These are phyloP conservation scores for Enteromius afrohamiltoni DNA, from an alignment of 2,797 vertebrate species.

Conservation along the genomic window DNA sequence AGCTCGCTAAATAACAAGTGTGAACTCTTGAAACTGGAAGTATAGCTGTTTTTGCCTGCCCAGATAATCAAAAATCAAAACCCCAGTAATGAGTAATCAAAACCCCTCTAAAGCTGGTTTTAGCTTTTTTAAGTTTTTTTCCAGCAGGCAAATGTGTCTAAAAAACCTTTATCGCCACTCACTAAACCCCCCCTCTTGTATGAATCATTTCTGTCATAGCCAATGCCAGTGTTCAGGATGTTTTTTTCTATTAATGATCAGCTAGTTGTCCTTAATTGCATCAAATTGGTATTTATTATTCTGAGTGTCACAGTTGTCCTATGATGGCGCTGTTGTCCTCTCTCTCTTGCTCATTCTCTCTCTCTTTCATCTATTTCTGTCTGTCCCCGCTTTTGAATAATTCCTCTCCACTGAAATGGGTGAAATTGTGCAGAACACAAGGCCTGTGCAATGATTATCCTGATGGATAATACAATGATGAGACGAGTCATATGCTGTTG, in stretches of 20 bases:
- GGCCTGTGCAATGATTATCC: conserved; percentile 61
- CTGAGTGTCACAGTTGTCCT: conserved; percentile 22
- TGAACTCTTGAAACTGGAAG: too few species aligned
- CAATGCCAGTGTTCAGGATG: not conserved
- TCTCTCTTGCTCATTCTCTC: not conserved
- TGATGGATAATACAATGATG: conserved; percentile 69
- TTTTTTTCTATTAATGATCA: not conserved
- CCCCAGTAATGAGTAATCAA: too few species aligned
- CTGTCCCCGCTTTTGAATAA: conserved; percentile 32
- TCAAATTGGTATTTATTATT: not conserved
- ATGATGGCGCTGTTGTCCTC: conserved; percentile 47
- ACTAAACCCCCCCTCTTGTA: not conserved
- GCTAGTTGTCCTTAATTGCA: not conserved
- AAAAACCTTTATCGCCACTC: too few species aligned
- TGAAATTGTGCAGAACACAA: conserved; percentile 66
- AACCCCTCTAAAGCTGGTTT: too few species aligned
- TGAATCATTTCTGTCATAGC: not conserved
- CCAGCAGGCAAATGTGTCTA: too few species aligned
- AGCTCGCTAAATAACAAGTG: too few species aligned
- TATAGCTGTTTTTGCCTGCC: too few species aligned
- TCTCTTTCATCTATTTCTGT: conserved; percentile 36
- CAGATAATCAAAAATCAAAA: too few species aligned
- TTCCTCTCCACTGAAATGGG: conserved; percentile 58
- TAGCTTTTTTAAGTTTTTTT: too few species aligned
- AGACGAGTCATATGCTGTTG: conserved; percentile 60